Evolutionary conservation across 2,888 invertebrate species (phyloP).

Genomic region (Orthosia gothica): DNA sequence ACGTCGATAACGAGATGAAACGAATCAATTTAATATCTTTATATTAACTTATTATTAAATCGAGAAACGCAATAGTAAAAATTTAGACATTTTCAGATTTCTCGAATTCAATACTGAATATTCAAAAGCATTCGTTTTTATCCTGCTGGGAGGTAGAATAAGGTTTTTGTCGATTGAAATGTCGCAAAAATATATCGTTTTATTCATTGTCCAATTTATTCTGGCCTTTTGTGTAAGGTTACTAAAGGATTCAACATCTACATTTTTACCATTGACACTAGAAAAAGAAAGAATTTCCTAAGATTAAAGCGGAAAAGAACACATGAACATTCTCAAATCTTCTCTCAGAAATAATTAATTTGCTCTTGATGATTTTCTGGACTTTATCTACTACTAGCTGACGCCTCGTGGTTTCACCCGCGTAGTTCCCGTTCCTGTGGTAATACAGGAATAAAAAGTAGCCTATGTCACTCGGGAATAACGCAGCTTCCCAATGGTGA

Average conservation of each 20-base stretch:
- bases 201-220: slow-evolving; percentile 2
- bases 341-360: too few species aligned
- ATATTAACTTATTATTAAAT: slow-evolving; percentile 32
- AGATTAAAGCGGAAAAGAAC: too few species aligned
- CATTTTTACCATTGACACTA: too few species aligned
- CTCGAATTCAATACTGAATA: background rate
- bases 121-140: slow-evolving; percentile 13
- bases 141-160: background rate
- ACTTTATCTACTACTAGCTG: too few species aligned
- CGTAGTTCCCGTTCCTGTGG: too few species aligned
- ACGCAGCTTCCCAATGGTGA: too few species aligned
- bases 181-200: background rate
- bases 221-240: background rate
- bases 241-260: background rate
- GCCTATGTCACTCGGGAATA: too few species aligned
- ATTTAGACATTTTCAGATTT: background rate
- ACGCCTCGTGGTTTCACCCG: too few species aligned
- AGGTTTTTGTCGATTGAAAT: background rate
- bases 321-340: too few species aligned
- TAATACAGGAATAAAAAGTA: too few species aligned
- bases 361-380: too few species aligned
- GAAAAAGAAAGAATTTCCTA: too few species aligned
- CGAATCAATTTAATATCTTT: slow-evolving; percentile 53
- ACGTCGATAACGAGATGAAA: slow-evolving; percentile 26
- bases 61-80: slow-evolving; percentile 18